These are phyloP conservation scores for Lateolabrax maculatus DNA, from an alignment of 2,797 vertebrate species.

Conservation along the genomic window DNA sequence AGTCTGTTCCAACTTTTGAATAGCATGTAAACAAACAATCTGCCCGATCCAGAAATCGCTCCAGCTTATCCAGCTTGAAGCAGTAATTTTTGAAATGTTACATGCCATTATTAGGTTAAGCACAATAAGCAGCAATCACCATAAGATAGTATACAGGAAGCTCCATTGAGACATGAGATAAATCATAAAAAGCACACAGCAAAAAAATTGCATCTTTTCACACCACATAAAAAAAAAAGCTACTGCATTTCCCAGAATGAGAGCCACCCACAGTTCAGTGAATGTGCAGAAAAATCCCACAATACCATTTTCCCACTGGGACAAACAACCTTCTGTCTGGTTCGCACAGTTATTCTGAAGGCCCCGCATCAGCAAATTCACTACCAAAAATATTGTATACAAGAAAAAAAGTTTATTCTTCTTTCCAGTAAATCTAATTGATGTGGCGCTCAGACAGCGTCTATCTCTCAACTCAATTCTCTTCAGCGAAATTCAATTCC, in stretches of 20 bases:
- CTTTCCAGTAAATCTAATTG: conserved; percentile 67
- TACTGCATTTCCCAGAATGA: conserved; percentile 68
- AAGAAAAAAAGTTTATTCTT: conserved; percentile 21
- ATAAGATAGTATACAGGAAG: conserved; percentile 22
- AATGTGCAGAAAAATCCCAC: conserved; percentile 69
- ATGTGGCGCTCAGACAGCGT: conserved; percentile 31
- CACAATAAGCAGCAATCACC: conserved; percentile 16
- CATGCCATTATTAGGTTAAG: conserved; percentile 8
- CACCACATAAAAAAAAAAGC: conserved; percentile 38
- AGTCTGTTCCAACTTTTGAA: conserved; percentile 60
- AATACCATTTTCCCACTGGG: conserved; percentile 61
- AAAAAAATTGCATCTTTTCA: conserved; percentile 48
- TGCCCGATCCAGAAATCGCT: conserved; percentile 47
- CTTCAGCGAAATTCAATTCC: conserved; percentile 36
- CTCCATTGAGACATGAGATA: conserved; percentile 18
- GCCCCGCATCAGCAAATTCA: conserved; percentile 54
- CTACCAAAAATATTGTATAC: conserved; percentile 19
- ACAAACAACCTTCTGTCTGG: conserved; percentile 70
- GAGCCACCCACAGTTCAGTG: conserved; percentile 69
- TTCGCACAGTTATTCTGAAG: conserved; percentile 51
- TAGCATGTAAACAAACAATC: conserved; percentile 72
- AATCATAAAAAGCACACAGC: conserved; percentile 20
- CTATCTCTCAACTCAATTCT: conserved; percentile 19
- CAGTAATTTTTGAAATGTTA: not conserved
- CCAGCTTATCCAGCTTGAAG: conserved; percentile 26